Evolutionary conservation across 2,888 invertebrate species (phyloP), one percentile per base, ranked within the genome.

Genomic region (Terebella lapidaria): DNA sequence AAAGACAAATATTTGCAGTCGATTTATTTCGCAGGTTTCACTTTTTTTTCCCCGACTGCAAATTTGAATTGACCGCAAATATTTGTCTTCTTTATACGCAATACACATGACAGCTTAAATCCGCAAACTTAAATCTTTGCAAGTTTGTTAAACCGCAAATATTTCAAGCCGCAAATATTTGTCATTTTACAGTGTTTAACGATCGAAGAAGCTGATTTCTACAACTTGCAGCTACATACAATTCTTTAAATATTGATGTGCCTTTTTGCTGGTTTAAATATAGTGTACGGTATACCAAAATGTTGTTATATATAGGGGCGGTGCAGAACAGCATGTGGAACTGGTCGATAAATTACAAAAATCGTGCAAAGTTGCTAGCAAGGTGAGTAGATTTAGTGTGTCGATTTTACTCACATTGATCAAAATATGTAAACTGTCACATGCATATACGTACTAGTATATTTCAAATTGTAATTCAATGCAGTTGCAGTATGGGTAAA

Each of bases 341-440:
- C 78, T 91, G 42, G 85, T 90, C 0, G 86, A 88, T 63, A 92
- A 91, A 80, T 77, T 90, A 3, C 87, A 89, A 71, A 87, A 86
- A 69, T 87, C 87, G 68, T 73, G 85, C 0, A 91, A 89, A 82
- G 62, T 80, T 1, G 66, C 84, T 0, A 86, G 84, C 60, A 91
- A 90, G 78, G 82, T 82, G 30, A 35, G n/a, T n/a, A n/a, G n/a
- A n/a, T n/a, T n/a, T n/a, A n/a, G n/a, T n/a, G n/a, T n/a, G n/a
- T n/a, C n/a, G n/a, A n/a, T n/a, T n/a, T n/a, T n/a, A n/a, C n/a
- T n/a, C n/a, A n/a, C n/a, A n/a, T n/a, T n/a, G n/a, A n/a, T n/a
- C n/a, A n/a, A n/a, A n/a, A n/a, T n/a, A n/a, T n/a, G n/a, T n/a
- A n/a, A n/a, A n/a, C n/a, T n/a, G n/a, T n/a, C n/a, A n/a, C n/a